Base-by-base conservation (phyloP, 2,797 vertebrate genomes). In the Bovichtus variegatus region DNA sequence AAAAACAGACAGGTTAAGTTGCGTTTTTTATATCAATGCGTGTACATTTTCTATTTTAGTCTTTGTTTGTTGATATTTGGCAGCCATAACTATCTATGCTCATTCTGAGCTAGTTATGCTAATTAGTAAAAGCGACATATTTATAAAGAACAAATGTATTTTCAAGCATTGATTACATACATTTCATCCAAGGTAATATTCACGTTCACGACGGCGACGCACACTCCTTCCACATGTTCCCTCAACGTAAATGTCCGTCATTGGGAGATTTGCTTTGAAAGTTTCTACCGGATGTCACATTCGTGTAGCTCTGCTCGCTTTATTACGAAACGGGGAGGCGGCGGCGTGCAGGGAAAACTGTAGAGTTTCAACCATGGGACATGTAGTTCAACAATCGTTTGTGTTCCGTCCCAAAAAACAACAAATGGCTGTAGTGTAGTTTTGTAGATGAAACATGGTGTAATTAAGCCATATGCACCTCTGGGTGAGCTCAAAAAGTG, bases 301-400 rank as follows among this genome's bases (percentile, higher is more conserved):
- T 19, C 0, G 10, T 51, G 4, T 21, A 25, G 21, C 31, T 31
- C 12, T 6, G 2, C 4, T 46, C 0, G 3, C 21, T 65, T 44
- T 13, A n/a, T 38, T 23, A 43, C 83, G 73, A 79, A 76, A 81
- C 61, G 78, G 85, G 85, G 91, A 92, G 92, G 93, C 79, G 90
- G 89, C 82, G 75, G 84, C 74, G 78, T 85, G 83, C 66, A 79
- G 74, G 72, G 74, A 90, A 85, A 84, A 74, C 49, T 54, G 76
- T 51, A 38, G 76, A 47, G 63, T 58, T 70, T 78, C 55, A 51
- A 80, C 87, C 77, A 78, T 94, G 95, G 94, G 94, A 95, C 90
- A 89, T 95, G 95, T 93, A 95, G 95, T 96, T 83, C 90, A 85
- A 80, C 47, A 21, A 69, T 57, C 63, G 12, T 27, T 82, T 31